Evolutionary conservation across 2,888 invertebrate species (phyloP).

Genomic region (Rotaria magnacalcarata): DNA sequence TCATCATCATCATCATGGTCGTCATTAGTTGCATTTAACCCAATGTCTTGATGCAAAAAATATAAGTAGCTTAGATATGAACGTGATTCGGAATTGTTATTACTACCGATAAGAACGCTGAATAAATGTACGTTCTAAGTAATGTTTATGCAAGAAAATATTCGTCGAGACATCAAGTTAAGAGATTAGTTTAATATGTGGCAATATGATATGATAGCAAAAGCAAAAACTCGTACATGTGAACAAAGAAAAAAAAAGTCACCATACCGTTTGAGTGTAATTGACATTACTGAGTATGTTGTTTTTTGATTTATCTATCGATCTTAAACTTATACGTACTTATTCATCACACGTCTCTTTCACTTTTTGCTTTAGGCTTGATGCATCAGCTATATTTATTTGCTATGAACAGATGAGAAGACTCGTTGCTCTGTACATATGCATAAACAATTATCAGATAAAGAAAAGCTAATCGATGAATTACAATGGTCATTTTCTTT

Average conservation of each 20-base stretch:
- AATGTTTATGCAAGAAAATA: conserved; percentile 23
- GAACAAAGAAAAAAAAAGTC: not conserved
- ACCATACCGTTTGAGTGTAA: not conserved
- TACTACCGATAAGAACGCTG: not conserved
- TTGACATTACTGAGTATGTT: conserved; percentile 11
- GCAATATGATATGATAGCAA: not conserved
- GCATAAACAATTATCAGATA: not conserved
- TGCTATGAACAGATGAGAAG: not conserved
- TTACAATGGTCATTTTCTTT: not conserved
- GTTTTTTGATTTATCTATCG: not conserved
- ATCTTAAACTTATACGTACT: not conserved
- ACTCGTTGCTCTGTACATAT: not conserved
- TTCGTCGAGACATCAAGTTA: not conserved
- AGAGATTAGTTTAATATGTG: not conserved
- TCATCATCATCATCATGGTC: not conserved
- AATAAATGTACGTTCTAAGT: not conserved
- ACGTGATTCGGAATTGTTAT: not conserved
- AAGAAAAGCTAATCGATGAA: not conserved
- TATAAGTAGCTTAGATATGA: conserved; percentile 2
- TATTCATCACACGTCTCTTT: not conserved
- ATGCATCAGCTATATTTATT: not conserved
- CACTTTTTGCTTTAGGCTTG: not conserved
- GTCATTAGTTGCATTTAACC: not conserved
- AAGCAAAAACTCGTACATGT: not conserved
- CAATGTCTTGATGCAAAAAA: not conserved